Conservation (phyloP, 2,888 invertebrate genomes). For the Odontomyia ornata region DNA sequence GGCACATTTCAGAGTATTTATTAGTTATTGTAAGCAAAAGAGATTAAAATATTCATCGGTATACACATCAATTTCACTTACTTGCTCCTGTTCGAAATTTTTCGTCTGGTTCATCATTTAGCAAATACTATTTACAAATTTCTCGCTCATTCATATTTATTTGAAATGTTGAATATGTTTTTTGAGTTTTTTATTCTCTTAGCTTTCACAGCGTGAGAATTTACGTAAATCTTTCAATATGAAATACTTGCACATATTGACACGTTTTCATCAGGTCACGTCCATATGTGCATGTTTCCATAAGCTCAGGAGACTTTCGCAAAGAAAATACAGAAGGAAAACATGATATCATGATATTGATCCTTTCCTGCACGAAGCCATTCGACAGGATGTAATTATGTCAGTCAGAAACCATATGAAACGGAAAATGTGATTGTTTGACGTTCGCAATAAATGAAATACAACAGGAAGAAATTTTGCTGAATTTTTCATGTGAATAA, state of each 20-base stretch:
- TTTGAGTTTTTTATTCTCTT: not conserved
- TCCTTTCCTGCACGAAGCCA: not conserved
- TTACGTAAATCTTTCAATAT: not conserved
- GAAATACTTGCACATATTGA: not conserved
- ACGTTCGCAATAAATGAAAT: not conserved
- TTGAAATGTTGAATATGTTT: not conserved
- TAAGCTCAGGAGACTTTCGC: no score
- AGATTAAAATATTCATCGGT: not conserved
- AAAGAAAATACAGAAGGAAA: no score
- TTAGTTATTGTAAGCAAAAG: not conserved
- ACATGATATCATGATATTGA: no score
- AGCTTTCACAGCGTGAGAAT: not conserved
- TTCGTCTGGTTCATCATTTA: not conserved
- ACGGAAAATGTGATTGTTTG: no score
- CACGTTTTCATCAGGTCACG: not conserved
- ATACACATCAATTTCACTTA: not conserved
- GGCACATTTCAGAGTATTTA: no score
- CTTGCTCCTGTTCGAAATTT: not conserved
- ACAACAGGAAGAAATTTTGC: not conserved
- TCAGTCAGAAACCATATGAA: not conserved
- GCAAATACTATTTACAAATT: slow-evolving; percentile 4
- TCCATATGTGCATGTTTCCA: no score
- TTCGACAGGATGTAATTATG: not conserved
- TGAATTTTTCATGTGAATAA: no score
- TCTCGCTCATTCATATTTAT: not conserved